Evolutionary conservation across 2,888 invertebrate genomes (phyloP), one percentile per base, ranked within the genome.

Genomic region (Operophtera brumata): DNA sequence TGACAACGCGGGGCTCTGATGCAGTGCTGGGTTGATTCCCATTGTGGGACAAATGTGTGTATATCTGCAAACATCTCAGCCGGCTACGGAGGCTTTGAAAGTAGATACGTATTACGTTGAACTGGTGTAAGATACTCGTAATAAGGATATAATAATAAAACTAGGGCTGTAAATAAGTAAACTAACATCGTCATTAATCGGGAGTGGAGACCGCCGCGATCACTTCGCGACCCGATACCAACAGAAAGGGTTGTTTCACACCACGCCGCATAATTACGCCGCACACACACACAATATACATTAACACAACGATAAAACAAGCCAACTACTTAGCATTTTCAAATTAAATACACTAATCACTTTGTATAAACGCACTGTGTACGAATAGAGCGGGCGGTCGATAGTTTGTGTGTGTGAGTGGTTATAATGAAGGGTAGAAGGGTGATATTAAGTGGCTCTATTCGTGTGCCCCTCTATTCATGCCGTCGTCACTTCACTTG

Each of bases 281-380:
- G 73, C 78, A 75, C 79, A 70, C 65, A 70, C 55, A 65, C 65
- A 73, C 65, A 64, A 60, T 63, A 54, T 61, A 70, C 81, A 73
- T 75, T 77, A 80, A 80, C 78, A 82, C 84, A 78, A 66, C 78
- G 71, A 81, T 82, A 82, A 84, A 86, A 86, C 86, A 87, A 84
- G 83, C 83, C 82, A 86, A 89, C 89, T 89, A 87, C 89, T 90
- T 89, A 89, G 86, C 90, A 87, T 89, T 89, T 89, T 90, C 89
- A 87, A 90, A 90, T 90, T 88, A 90, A 89, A 88, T 87, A 89
- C 89, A 89, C 89, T 90, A 90, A 90, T 89, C 88, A 89, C 87
- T 85, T n/a, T 84, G 84, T 86, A 85, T 86, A 86, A 84, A 84
- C 84, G 81, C 75, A 71, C 57, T 57, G 81, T 79, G 75, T 83